A percentile compares a stretch with the other conserved stretches of the same genome.
phyloP scores from a whole-genome alignment of 2,113 vertebrate species.

The Centropus bengalensis region DNA sequence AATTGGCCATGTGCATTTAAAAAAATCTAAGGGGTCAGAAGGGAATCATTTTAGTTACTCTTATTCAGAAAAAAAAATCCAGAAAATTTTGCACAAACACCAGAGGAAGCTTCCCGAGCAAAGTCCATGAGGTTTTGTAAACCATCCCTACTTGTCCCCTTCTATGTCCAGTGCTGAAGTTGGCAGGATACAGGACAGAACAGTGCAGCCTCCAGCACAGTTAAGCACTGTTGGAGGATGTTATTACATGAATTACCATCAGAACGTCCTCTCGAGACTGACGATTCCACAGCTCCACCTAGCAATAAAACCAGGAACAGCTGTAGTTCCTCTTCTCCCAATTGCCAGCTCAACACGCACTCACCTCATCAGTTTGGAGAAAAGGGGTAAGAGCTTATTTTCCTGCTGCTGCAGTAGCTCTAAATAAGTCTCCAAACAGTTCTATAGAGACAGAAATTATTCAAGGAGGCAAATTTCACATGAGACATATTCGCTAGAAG shows the following conservation, averaged over 20 bases:
- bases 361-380: not conserved
- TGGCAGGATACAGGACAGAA: not conserved
- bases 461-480: not conserved
- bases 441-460: not conserved
- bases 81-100: not conserved
- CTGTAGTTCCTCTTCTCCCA: not conserved
- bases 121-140: not conserved
- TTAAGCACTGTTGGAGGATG: not conserved
- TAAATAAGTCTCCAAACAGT: not conserved
- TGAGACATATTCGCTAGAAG: not conserved
- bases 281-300: conserved; percentile 58
- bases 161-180: not conserved
- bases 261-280: not conserved
- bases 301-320: not conserved
- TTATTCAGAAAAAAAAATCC: not conserved
- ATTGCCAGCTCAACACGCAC: not conserved
- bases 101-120: not conserved
- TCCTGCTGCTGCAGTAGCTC: too few species aligned
- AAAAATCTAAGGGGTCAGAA: not conserved
- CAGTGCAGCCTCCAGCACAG: not conserved
- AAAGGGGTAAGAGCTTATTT: too few species aligned
- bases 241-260: not conserved
- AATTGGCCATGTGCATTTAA: not conserved
- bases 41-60: not conserved
- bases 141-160: not conserved